A percentile compares a stretch with the other conserved stretches of the same genome.
phyloP scores from a whole-genome alignment of 2,797 vertebrate species.

The Smutsia temminckii region DNA sequence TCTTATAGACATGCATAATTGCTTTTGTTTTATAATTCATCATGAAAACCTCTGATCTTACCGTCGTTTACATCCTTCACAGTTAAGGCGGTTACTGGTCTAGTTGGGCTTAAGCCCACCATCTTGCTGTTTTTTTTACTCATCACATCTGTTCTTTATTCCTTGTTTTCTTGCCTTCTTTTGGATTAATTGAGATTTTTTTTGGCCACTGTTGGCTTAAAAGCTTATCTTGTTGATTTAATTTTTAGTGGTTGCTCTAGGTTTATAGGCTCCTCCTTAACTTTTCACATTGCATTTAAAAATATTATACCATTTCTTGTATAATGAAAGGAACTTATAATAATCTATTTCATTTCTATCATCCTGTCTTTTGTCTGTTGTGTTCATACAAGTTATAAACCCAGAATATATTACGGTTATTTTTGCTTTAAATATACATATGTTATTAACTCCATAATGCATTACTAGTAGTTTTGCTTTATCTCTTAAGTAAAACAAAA shows the following conservation, averaged over 20 bases:
- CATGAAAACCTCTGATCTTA: not conserved
- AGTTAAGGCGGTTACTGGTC: not conserved
- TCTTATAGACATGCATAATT: not conserved
- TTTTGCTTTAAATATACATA: not conserved
- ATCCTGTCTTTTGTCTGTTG: not conserved
- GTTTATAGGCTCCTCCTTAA: not conserved
- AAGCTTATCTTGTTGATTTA: not conserved
- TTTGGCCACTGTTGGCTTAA: not conserved
- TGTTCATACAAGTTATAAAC: not conserved
- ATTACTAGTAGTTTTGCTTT: not conserved
- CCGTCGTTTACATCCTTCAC: not conserved
- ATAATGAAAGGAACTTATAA: not conserved
- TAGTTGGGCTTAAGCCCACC: not conserved
- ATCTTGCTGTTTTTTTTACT: not conserved
- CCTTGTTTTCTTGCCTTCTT: not conserved
- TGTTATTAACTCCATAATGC: not conserved
- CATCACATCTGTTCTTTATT: not conserved
- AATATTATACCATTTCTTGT: not conserved
- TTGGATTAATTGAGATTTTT: not conserved
- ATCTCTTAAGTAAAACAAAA: slow-evolving; percentile 30
- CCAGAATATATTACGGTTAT: not conserved
- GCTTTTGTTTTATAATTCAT: not conserved
- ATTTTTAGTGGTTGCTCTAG: not conserved
- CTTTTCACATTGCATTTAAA: not conserved
- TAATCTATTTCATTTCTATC: slow-evolving; percentile 26